Conservation (phyloP, 2,113 vertebrate genomes). For the Cariama cristata region DNA sequence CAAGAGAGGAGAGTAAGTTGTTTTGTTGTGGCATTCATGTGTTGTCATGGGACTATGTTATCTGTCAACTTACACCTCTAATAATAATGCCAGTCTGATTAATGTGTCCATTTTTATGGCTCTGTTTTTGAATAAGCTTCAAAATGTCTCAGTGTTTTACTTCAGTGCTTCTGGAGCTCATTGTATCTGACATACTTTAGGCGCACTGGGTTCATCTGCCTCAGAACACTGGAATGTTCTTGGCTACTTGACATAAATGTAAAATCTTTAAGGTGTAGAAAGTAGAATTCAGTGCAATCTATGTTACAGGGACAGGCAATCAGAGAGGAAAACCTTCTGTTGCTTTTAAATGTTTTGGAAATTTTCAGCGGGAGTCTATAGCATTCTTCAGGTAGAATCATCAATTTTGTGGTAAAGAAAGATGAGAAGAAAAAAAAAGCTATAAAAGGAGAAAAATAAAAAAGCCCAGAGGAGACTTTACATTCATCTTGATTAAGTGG, state of each 20-base stretch:
- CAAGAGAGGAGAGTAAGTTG: neutral
- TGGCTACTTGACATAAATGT: conserved; percentile 35
- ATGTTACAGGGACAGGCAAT: neutral
- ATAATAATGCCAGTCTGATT: conserved; percentile 41
- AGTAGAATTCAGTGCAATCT: conserved; percentile 9
- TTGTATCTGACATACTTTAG: conserved; percentile 28
- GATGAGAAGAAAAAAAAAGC: neutral
- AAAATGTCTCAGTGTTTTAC: conserved; percentile 45
- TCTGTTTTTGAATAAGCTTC: conserved; percentile 39
- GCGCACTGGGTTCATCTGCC: conserved; percentile 26
- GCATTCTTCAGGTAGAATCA: neutral
- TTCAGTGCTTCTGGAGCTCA: conserved; percentile 46
- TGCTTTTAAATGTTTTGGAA: neutral
- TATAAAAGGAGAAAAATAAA: neutral
- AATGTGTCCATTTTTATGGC: conserved; percentile 54
- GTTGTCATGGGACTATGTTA: conserved; percentile 33
- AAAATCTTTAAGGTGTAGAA: conserved; percentile 49
- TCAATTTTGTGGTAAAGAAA: neutral
- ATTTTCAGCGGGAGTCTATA: neutral
- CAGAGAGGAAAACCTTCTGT: neutral
- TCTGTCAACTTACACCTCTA: neutral
- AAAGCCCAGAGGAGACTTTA: neutral
- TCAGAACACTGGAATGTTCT: neutral
- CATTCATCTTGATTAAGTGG: conserved; percentile 1
- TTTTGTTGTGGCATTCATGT: neutral